Base-by-base conservation (phyloP, 1,140 invertebrate species). In the Scaptomyza hsui region DNA sequence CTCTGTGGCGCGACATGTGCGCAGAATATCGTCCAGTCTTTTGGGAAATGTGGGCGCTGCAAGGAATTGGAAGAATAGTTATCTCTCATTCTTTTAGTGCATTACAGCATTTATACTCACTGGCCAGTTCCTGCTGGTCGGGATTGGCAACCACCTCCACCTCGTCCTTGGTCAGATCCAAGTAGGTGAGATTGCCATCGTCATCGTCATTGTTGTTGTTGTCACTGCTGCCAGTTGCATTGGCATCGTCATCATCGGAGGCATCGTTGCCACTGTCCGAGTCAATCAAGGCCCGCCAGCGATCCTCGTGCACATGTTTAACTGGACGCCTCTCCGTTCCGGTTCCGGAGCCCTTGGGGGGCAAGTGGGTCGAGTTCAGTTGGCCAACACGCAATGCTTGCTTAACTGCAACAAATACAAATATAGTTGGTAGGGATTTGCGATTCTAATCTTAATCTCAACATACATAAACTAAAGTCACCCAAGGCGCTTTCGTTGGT, bases 391-490 rank as follows among this genome's bases (percentile, higher is more conserved):
- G 60, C 48, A 90, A 47, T 15, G 75, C 61, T 21, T 68, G 71
- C n/a, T 74, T 78, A 44, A 90, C 82, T 90, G 6, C 0, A 62
- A 51, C 12, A 24, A 0, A 24, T 5, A 3, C 13, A 16, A 12
- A 32, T 2, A 24, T 21, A 32, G 15, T n/a, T 6, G 4, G 1
- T 56, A 16, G 39, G 44, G n/a, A 16, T 16, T 13, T 1, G 15
- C 12, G 12, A 15, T 18, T 9, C 3, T 6, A 13, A 1, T 1
- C 1, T 9, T 6, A 63, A 13, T 35, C 16, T 19, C 18, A 47
- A 42, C 86, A 44, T 76, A 91, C 89, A 91, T 9, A 86, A 48
- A 12, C 75, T 89, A 56, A 91, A 91, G 45, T 91, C 82, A 3
- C 57, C 82, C 1, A 91, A 29, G 1, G 63, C 47, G 45, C 89